These are phyloP conservation scores for Mythimna ferrago DNA, from an alignment of 2,888 invertebrate species.

Conservation along the genomic window DNA sequence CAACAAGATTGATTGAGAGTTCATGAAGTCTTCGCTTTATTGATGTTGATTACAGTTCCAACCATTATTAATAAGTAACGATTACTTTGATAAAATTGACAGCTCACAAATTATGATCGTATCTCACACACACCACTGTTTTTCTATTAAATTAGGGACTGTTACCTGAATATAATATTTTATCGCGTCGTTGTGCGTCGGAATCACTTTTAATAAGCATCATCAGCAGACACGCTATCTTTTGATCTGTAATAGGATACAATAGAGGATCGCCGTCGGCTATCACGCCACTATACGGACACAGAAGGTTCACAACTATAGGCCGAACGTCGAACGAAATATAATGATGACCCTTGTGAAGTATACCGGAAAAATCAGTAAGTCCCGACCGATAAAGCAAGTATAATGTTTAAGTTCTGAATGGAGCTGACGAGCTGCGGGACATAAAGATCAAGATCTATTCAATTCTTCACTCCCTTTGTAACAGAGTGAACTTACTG, in stretches of 20 bases:
- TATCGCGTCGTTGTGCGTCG: constrained; percentile 28
- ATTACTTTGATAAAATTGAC: constrained; percentile 26
- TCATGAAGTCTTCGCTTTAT: constrained; percentile 33
- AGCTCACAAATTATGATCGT: constrained; percentile 29
- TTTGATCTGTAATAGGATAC: constrained; percentile 48
- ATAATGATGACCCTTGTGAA: neutral
- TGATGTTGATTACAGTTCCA: constrained; percentile 25
- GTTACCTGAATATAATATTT: constrained; percentile 27
- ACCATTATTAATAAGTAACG: constrained; percentile 33
- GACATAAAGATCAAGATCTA: neutral
- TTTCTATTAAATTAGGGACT: constrained; percentile 17
- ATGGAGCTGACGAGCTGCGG: neutral
- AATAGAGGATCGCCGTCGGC: constrained; percentile 35
- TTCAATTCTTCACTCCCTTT: neutral
- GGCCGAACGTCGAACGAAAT: neutral
- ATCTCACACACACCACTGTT: neutral
- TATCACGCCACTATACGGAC: neutral
- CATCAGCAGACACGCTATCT: constrained; percentile 34
- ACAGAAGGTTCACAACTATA: constrained; percentile 20
- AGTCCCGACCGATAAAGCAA: too few species aligned
- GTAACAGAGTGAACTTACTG: constrained; percentile 14
- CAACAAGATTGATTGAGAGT: constrained; percentile 52
- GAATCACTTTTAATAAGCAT: constrained; percentile 47
- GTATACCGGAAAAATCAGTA: neutral
- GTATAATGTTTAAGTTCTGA: neutral